Base-by-base conservation (phyloP, 2,797 vertebrate genomes). In the Aulostomus chinensis region DNA sequence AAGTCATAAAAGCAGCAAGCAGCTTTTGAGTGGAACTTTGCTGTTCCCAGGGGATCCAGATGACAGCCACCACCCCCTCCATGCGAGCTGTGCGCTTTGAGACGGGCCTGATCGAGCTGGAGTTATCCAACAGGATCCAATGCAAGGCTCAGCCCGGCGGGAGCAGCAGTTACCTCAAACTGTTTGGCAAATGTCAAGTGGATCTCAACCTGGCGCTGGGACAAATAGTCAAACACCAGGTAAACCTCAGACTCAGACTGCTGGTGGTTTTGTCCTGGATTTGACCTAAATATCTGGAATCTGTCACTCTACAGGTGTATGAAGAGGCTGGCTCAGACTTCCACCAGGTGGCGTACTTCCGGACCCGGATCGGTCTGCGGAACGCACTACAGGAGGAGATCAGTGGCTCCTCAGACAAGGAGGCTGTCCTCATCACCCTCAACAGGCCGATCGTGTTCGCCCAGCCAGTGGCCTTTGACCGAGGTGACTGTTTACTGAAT, bases 321-420 rank as follows among this genome's bases (percentile, higher is more conserved):
- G 97, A 99, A 81, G 97, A 99, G 88, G 97, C 97, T n/a, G 94
- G 97, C 42, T 98, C 97, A 33, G 97, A 99, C 85, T 99, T 99
- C 75, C 96, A 98, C 86, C 97, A 99, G 72, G 97, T 99, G 78
- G 97, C 97, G 1, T 99, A 98, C 86, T 99, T 99, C 86, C 93
- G 96, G 70, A 99, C 97, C 16, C 93, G 96, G 46, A 98, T 99
- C 18, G 97, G 97, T 34, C 86, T 99, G 68, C 91, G 97, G 17
- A 99, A 99, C 31, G 97, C 97, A 14, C 90, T 99, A 32, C 86
- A 98, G 83, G 96, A 99, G 71, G 97, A 99, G 84, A 99, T 99
- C 79, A 96, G 95, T 40, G 92, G 94, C 31, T 97, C 95, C 7
- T 94, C 94, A 1, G 96, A 98, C 76, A 94, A 98, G 61, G 97